Percentiles rank a stretch among this genome's conserved stretches.
Evolutionary conservation across 2,797 vertebrate genomes (phyloP).

Genomic region (Enteromius argenteus): DNA sequence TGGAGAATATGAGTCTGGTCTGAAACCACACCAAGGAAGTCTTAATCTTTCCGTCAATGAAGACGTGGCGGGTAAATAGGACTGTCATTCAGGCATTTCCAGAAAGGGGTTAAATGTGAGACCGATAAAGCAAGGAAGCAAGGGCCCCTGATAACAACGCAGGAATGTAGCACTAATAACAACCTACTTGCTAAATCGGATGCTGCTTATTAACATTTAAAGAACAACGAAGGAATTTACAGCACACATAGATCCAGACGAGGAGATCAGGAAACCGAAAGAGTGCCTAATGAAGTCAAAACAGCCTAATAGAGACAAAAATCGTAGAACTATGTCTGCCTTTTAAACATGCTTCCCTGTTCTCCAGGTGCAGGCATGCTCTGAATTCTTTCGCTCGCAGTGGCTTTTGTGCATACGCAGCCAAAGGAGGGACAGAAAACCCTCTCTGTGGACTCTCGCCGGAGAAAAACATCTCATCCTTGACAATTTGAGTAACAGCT

Average conservation of each 20-base stretch:
- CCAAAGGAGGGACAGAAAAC: constrained; percentile 67
- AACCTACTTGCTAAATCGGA: constrained; percentile 66
- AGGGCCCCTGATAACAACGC: constrained; percentile 72
- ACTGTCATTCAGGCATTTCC: constrained; percentile 21
- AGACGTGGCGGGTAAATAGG: not conserved
- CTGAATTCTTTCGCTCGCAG: constrained; percentile 66
- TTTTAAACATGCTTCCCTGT: constrained; percentile 62
- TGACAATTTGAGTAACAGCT: constrained; percentile 83
- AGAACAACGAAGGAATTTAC: constrained; percentile 18
- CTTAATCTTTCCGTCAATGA: not conserved
- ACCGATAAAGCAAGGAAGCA: constrained; percentile 63
- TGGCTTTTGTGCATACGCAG: constrained; percentile 67
- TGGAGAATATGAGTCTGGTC: constrained; percentile 10
- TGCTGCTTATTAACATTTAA: constrained; percentile 71
- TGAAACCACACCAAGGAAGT: constrained; percentile 1
- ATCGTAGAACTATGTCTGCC: constrained; percentile 50
- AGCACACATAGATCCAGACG: not conserved
- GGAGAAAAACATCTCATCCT: constrained; percentile 75
- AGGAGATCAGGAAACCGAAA: constrained; percentile 1
- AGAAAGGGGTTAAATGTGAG: constrained; percentile 59
- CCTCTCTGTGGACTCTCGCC: constrained; percentile 47
- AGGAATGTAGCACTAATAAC: constrained; percentile 66
- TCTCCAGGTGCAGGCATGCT: constrained; percentile 77
- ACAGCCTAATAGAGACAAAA: constrained; percentile 55
- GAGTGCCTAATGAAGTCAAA: constrained; percentile 18